Evolutionary conservation across 1,140 invertebrate species (phyloP), one percentile per base, ranked within the genome.

Genomic region (Colletes gigas): DNA sequence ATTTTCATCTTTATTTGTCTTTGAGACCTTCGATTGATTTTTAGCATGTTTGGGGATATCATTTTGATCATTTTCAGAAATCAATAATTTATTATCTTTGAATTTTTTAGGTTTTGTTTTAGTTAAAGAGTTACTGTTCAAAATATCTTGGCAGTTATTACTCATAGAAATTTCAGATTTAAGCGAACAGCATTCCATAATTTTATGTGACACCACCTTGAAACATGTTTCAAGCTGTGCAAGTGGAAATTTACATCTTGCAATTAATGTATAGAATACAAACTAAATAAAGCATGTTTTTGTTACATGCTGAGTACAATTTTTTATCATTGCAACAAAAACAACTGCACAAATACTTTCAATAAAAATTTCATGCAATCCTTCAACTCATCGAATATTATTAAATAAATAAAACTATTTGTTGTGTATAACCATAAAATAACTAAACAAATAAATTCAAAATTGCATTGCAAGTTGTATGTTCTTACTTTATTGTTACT

Each of bases 121-220:
- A 39, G 82, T 60, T 39, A 81, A 79, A 76, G 72, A 54, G 47
- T 87, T 89, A 84, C 71, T 75, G 81, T 78, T 85, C 41, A 82
- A 69, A 50, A 81, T 15, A 69, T 82, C 81, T 87, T 87, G 78
- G 69, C 50, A 72, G 59, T 87, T 83, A 55, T 82, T 82, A 57
- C 67, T 78, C 81, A 85, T 41, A 69, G 75, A 83, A 52, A 57
- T 84, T 67, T 90, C 89, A 75, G 62, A 76, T 50, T 84, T 88
- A 84, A 82, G 62, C 17, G 70, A 67, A 72, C 68, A 86, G 15
- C 82, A 60, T 83, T 78, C 84, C 78, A 74, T 70, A 75, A 84
- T 88, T 60, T 89, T 88, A 83, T 69, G 72, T 67, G 83, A 83
- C 86, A 87, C 80, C 83, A 89, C 88, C 89, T 91, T 90, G 72